Evolutionary conservation across 2,888 invertebrate species (phyloP).

Genomic region (Cantharis flavilabris): DNA sequence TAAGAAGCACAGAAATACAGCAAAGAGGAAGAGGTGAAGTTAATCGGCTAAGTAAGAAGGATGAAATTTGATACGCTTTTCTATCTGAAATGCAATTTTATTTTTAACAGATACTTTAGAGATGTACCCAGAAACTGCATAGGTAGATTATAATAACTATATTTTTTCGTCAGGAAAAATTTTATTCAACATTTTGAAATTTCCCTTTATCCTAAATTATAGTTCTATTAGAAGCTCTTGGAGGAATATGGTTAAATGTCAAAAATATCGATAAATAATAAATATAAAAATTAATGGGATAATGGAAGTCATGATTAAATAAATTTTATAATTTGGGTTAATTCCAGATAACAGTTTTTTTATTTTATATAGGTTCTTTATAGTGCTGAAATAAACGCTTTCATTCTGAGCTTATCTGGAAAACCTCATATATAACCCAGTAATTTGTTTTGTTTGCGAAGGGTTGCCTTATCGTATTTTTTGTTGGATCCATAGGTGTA

Average conservation of each 20-base stretch:
- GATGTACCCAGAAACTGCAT: conserved; percentile 61
- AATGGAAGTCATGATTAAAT: background rate
- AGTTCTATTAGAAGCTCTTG: background rate
- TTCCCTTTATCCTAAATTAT: background rate
- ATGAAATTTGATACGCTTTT: conserved; percentile 55
- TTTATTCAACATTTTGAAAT: background rate
- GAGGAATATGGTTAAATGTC: background rate
- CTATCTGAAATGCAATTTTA: conserved; percentile 57
- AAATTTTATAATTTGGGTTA: background rate
- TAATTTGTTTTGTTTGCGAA: background rate
- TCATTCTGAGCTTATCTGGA: background rate
- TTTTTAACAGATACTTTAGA: too few species aligned
- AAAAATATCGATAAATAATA: background rate
- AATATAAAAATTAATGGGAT: background rate
- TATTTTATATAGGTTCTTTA: background rate
- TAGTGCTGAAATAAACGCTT: background rate
- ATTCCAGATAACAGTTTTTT: background rate
- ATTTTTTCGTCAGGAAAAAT: background rate
- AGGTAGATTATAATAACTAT: conserved; percentile 46
- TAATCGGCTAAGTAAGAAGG: conserved; percentile 34
- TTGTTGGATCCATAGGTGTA: background rate
- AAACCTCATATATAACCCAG: background rate
- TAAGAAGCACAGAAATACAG: conserved; percentile 55
- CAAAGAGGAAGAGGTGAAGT: conserved; percentile 54
- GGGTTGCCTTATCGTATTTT: background rate